Evolutionary conservation across 23 tunicate species (phyloP), one percentile per base, ranked within the genome.

Genomic region (Diplosoma virens): DNA sequence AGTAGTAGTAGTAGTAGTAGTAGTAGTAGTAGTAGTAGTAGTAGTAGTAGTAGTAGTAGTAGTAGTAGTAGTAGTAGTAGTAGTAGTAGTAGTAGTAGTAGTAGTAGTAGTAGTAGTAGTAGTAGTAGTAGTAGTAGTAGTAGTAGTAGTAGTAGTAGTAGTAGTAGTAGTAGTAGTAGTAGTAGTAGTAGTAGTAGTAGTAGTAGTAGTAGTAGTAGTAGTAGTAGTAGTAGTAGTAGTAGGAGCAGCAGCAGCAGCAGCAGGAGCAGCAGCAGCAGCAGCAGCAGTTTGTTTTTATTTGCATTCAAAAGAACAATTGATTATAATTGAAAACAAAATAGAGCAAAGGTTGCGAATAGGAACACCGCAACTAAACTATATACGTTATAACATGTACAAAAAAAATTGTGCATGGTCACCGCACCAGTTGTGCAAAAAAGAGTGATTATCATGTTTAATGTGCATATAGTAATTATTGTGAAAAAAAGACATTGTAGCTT

Each of bases 21-120:
- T 32, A 4, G 71, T 9, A 64, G 71, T 64, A 64, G 37, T 32
- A 64, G 35, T n/a, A 25, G 35, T 21, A 28, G 37, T 32, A 64
- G 71, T 32, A 64, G 34, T 64, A 28, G 37, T n/a, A 64, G 71
- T n/a, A 64, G 71, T 28, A 64, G 37, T 32, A 64, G 71, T 32
- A 4, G 71, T 28, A 64, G 37, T 9, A 28, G 71, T 32, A 64
- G 35, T 64, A 64, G 37, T 32, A 28, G 35, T 32, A 64, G 35
- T 28, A 64, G 20, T 32, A 64, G 71, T 32, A 64, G n/a, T 64
- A 7, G 37, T n/a, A 64, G 71, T 32, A 28, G 71, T 64, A 64
- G 20, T n/a, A 64, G 71, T 32, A 64, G 71, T 64, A 64, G 37
- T 9, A 64, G 71, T n/a, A 28, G 71, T 64, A 25, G 37, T 9